Conservation (phyloP, 2,797 vertebrate species). For the Melanotaenia pygmaea region DNA sequence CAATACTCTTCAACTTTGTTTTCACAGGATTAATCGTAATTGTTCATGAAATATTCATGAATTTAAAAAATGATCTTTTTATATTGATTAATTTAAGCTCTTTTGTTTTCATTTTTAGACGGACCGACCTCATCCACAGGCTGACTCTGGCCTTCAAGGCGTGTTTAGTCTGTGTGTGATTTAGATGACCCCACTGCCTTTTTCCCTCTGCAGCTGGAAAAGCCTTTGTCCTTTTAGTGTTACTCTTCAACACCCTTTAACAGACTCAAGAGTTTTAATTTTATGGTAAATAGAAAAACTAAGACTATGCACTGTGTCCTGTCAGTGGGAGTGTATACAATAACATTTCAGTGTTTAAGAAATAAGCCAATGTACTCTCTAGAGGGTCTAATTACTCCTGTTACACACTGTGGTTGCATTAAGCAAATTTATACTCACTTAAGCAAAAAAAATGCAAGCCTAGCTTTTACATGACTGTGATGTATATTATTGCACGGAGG, state of each 20-base stretch:
- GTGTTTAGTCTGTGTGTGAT: background rate
- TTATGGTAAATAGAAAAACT: background rate
- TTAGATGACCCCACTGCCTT: background rate
- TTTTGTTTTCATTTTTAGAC: too few species aligned
- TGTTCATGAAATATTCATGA: too few species aligned
- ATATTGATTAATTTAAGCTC: too few species aligned
- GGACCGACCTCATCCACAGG: background rate
- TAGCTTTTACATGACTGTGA: constrained; percentile 74
- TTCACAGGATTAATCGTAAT: too few species aligned
- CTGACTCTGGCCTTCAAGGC: background rate
- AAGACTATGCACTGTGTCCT: background rate
- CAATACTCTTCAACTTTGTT: too few species aligned
- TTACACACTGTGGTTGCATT: constrained; percentile 66
- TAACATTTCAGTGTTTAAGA: constrained; percentile 39
- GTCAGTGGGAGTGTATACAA: background rate
- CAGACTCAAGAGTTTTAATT: background rate
- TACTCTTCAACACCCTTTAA: background rate
- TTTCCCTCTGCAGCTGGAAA: background rate
- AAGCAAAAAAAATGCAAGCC: constrained; percentile 72
- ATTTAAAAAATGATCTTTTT: too few species aligned
- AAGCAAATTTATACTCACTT: constrained; percentile 69
- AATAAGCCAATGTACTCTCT: constrained; percentile 58
- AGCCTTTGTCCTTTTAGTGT: too few species aligned
- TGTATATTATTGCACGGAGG: constrained; percentile 56
- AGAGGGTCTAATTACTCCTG: constrained; percentile 62